Evolutionary conservation across 2,888 invertebrate genomes (phyloP).

Genomic region (Apotomis capreana): DNA sequence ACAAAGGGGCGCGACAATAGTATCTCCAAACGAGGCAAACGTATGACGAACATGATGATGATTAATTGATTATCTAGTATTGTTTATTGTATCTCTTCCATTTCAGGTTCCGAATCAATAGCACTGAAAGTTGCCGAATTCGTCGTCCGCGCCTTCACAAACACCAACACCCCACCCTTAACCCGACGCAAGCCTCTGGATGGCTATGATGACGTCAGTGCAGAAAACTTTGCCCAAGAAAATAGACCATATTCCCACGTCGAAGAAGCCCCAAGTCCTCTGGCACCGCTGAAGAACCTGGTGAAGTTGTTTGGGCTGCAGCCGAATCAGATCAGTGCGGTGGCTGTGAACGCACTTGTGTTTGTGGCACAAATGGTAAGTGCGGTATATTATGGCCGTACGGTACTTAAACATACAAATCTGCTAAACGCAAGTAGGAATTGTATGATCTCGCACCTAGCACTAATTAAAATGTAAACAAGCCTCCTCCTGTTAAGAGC

Average conservation of each 20-base stretch:
- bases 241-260: conserved; percentile 57
- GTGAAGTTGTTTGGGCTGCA: conserved; percentile 90
- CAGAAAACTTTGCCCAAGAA: conserved; percentile 54
- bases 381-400: conserved; percentile 32
- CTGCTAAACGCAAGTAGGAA: no score
- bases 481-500: no score
- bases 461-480: no score
- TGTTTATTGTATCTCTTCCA: not conserved
- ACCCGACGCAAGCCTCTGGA: conserved; percentile 52
- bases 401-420: no score
- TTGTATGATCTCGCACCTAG: no score
- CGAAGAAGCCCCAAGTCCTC: conserved; percentile 82
- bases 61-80: no score
- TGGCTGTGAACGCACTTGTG: conserved; percentile 91
- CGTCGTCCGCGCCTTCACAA: conserved; percentile 74
- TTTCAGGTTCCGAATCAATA: conserved; percentile 75
- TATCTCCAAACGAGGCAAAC: no score
- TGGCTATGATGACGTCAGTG: conserved; percentile 51
- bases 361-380: conserved; percentile 93
- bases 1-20: no score
- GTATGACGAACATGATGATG: no score
- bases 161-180: conserved; percentile 45
- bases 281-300: conserved; percentile 74
- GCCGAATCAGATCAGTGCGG: conserved; percentile 89
- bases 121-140: conserved; percentile 77